Base-by-base conservation (phyloP, 1,140 invertebrate genomes). In the Meloidogyne floridensis region DNA sequence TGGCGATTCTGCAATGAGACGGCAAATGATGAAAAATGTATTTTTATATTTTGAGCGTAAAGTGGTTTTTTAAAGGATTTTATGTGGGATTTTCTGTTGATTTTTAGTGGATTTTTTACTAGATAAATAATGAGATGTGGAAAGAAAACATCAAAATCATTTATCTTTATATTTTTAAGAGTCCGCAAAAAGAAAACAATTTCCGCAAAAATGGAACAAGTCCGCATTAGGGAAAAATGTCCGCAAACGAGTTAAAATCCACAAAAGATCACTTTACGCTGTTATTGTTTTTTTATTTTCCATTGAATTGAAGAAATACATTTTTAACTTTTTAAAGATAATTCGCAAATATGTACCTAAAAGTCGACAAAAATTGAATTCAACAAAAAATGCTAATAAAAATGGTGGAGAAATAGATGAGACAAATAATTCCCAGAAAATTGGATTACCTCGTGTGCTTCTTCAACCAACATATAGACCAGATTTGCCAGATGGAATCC, bases 11-110 rank as follows among this genome's bases (percentile, higher is more conserved):
- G 51, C 83, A 15, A 75, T 83, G 32, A 71, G 82, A 13, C 72
- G 77, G 13, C 83, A 83, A 70, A 83, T 83, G 82, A 84, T 83
- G 82, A 79, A 79, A 32, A 79, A 70, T 32, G 32, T 32, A 32
- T 32, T 32, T 32, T 32, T 1, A 32, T 32, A 32, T 32, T 32
- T 32, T 32, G 32, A 32, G 32, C 1, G 32, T 32, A 32, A 32
- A 32, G 32, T 32, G 54, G 43, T 85, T 3, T n/a, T 65, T 74
- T n/a, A 0, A 70, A 69, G 51, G 18, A 42, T 85, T 13, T 18
- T 42, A 2, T 8, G 6, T n/a, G 11, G 7, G 2, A 73, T 9
- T 10, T 18, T 75, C 42, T 79, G 0, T 3, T 20, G 2, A 32
- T 32, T 32, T 32, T 32, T 32, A 2, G 32, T 2, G 32, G 32